Conservation (phyloP, 2,797 vertebrate species). For the Pseudomugil gertrudae region DNA sequence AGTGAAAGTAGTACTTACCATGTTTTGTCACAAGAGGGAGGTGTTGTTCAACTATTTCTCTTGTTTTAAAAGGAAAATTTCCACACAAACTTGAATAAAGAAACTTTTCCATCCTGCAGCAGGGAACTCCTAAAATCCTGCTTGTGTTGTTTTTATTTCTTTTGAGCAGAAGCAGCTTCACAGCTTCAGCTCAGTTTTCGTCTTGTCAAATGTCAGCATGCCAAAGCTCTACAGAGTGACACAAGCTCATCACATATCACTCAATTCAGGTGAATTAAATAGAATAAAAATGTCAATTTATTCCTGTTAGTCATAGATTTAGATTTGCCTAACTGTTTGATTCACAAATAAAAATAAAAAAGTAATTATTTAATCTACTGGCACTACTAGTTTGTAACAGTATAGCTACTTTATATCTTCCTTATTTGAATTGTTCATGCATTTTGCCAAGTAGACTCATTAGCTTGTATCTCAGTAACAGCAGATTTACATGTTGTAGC, state of each 20-base stretch:
- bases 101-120: neutral
- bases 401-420: neutral
- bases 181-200: neutral
- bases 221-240: slow-evolving; percentile 1
- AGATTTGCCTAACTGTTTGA: neutral
- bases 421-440: no score
- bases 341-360: no score
- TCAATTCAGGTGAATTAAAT: no score
- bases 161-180: neutral
- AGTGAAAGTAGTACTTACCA: neutral
- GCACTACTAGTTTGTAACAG: no score
- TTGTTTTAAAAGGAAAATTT: neutral
- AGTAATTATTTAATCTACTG: neutral
- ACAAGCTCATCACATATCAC: neutral
- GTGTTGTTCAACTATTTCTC: slow-evolving; percentile 32
- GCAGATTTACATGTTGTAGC: neutral
- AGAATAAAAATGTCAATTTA: slow-evolving; percentile 7
- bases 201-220: neutral
- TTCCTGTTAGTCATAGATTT: slow-evolving; percentile 1
- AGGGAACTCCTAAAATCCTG: neutral
- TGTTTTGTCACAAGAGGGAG: slow-evolving; percentile 42
- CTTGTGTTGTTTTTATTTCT: neutral
- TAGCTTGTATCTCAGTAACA: neutral
- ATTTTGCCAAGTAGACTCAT: no score
- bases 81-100: neutral